Evolutionary conservation across 2,888 invertebrate genomes (phyloP), one percentile per base, ranked within the genome.

Genomic region (Agrotis ipsilon): DNA sequence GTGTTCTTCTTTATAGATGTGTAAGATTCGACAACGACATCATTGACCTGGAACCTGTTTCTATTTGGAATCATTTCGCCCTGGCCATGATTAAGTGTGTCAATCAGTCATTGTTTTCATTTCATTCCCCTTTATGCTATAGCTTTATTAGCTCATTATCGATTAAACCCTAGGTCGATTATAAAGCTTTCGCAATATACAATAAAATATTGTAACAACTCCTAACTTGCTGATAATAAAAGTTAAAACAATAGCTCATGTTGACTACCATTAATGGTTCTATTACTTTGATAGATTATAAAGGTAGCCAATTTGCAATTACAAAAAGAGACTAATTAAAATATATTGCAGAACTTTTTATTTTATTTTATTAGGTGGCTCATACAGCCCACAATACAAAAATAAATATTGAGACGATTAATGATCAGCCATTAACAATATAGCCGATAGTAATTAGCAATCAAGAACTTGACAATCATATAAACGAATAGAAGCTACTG

Each of bases 151-250:
- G 57, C 61, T 54, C 18, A 49, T n/a, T 48, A 67, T 63, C 46
- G 0, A 72, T 78, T 62, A 21, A 0, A 27, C 39, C n/a, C 46
- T 67, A 66, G 62, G 62, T 60, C 62, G 27, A 45, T 39, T 3
- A 43, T 67, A 49, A 78, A 57, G 11, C 51, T 64, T 68, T 68
- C 19, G 52, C 46, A 68, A 73, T 61, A 13, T 39, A 60, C 64
- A 68, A 67, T 78, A 27, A 78, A 57, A 51, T 78, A 14, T 59
- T 58, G 73, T 48, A 78, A 78, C 27, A 46, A 48, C 49, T 32
- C 65, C 74, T 73, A 68, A 64, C 13, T 68, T 62, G 32, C 16
- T n/a, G 46, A 21, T 39, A 43, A 18, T 65, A 68, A 68, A 66
- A 49, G 1, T 62, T n/a, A 51, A 48, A 73, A 73, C 74, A 78